Conservation (phyloP, 2,888 invertebrate species). For the Trachelus iudaicus region DNA sequence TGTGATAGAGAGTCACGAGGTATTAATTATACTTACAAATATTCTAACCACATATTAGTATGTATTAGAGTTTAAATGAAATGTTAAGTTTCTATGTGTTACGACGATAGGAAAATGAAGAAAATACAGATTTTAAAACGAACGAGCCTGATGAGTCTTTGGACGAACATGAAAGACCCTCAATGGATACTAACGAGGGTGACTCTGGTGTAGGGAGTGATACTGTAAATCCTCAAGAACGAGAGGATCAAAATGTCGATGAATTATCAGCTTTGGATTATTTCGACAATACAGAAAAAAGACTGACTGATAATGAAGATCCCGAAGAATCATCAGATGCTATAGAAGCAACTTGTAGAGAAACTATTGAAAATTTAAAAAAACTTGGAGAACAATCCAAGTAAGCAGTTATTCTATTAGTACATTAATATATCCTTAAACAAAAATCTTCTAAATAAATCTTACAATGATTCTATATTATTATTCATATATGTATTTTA, state of each 20-base stretch:
- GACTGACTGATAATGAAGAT: constrained; percentile 49
- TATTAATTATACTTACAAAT: constrained; percentile 23
- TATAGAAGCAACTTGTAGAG: constrained; percentile 59
- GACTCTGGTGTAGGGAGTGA: constrained; percentile 65
- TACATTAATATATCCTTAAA: neutral
- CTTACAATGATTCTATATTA: too few relatives aligned
- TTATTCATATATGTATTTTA: constrained; percentile 11
- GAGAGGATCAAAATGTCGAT: constrained; percentile 60
- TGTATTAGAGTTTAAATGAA: neutral
- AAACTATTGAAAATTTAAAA: constrained; percentile 62
- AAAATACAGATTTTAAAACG: constrained; percentile 42
- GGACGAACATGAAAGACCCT: constrained; percentile 55
- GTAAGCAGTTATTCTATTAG: constrained; percentile 33
- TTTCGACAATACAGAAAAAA: constrained; percentile 42
- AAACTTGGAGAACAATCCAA: constrained; percentile 61
- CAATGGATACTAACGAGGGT: constrained; percentile 58
- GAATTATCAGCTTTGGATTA: constrained; percentile 44
- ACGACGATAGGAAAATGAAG: constrained; percentile 45
- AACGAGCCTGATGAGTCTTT: constrained; percentile 50
- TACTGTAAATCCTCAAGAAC: constrained; percentile 60
- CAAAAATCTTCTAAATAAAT: too few relatives aligned
- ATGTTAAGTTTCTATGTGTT: neutral
- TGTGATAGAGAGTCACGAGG: constrained; percentile 60
- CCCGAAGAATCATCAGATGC: constrained; percentile 56
- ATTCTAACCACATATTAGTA: neutral